Conservation (phyloP, 2,888 invertebrate genomes). For the Corbicula japonica region DNA sequence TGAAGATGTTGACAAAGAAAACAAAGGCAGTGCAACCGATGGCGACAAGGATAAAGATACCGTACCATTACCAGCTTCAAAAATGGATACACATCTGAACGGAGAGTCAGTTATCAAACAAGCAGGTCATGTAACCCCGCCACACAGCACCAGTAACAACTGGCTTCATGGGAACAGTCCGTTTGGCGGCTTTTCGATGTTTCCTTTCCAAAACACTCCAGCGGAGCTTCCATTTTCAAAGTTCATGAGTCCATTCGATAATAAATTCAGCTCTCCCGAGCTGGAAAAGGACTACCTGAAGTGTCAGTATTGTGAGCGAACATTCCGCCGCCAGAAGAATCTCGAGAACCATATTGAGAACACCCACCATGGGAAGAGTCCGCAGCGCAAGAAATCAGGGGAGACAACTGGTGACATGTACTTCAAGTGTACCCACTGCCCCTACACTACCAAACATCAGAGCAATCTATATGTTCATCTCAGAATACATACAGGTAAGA, state of each 20-base stretch:
- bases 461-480: conserved; percentile 86
- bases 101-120: conserved; percentile 48
- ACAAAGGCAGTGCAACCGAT: conserved; percentile 13
- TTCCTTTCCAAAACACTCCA: conserved; percentile 78
- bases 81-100: conserved; percentile 54
- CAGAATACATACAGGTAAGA: conserved; percentile 86
- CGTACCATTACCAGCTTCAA: conserved; percentile 59
- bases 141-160: conserved; percentile 72
- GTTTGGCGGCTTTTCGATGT: conserved; percentile 76
- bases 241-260: conserved; percentile 80
- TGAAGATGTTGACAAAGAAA: conserved; percentile 43
- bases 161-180: conserved; percentile 74
- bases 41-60: conserved; percentile 27
- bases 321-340: conserved; percentile 85
- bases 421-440: conserved; percentile 86
- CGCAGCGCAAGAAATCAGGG: conserved; percentile 73
- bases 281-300: conserved; percentile 82
- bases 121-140: conserved; percentile 55
- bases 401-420: conserved; percentile 81
- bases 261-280: conserved; percentile 75
- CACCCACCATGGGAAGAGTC: conserved; percentile 85
- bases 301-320: conserved; percentile 83
- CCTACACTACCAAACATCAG: conserved; percentile 86
- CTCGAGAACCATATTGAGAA: conserved; percentile 85
- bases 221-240: conserved; percentile 78